Conservation (phyloP, 2,888 invertebrate genomes). For the Electrophaes corylata region DNA sequence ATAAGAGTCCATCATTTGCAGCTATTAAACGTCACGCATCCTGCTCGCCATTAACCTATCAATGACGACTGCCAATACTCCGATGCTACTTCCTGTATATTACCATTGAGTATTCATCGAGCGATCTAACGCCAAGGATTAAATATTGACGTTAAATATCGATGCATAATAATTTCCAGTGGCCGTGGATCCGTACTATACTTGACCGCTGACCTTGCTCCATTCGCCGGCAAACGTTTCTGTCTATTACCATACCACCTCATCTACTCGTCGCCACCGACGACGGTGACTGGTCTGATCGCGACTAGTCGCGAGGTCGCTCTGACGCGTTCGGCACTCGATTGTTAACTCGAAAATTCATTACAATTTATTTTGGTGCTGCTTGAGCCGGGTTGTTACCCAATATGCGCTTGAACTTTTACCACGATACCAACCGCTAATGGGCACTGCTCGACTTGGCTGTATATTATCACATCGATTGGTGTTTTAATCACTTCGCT, state of each 20-base stretch:
- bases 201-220: conserved; percentile 66
- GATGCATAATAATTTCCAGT: conserved; percentile 54
- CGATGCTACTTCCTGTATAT: conserved; percentile 22
- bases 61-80: conserved; percentile 15
- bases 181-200: conserved; percentile 60
- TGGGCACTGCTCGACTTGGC: conserved; percentile 21
- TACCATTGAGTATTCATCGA: conserved; percentile 12
- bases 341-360: conserved; percentile 57
- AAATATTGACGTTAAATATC: conserved; percentile 45
- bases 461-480: conserved; percentile 36
- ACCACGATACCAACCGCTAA: conserved; percentile 33
- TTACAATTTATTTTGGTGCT: no score
- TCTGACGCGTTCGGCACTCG: conserved; percentile 53
- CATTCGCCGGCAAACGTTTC: conserved; percentile 56
- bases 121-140: conserved; percentile 26
- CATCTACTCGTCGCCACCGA: conserved; percentile 50
- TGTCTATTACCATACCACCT: conserved; percentile 52
- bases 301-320: conserved; percentile 62
- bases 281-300: no score
- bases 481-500: conserved; percentile 43
- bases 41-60: conserved; percentile 53
- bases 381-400: conserved; percentile 43
- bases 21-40: conserved; percentile 64
- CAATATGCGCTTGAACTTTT: conserved; percentile 44
- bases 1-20: conserved; percentile 49